A percentile compares a stretch with the other conserved stretches of the same genome.
These are phyloP conservation scores for Drosophila colorata DNA, from an alignment of 2,888 invertebrate genomes.

Conservation along the genomic window DNA sequence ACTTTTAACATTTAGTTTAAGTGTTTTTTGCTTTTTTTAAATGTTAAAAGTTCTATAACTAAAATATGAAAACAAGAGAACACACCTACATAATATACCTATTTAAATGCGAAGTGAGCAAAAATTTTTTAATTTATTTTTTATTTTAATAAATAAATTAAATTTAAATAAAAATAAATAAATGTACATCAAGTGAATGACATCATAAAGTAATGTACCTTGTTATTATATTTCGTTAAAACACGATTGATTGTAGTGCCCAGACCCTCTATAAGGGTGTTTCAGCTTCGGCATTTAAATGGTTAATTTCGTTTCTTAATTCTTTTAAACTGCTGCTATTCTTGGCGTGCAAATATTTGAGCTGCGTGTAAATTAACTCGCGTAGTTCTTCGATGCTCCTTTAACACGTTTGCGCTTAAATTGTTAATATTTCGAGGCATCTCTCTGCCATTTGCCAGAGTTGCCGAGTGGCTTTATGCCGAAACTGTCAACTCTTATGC, in stretches of 20 bases:
- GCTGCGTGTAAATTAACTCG: conserved; percentile 78
- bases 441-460: conserved; percentile 19
- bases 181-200: too few relatives aligned
- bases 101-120: too few relatives aligned
- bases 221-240: background rate
- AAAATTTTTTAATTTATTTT: background rate
- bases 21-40: too few relatives aligned
- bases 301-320: conserved; percentile 43
- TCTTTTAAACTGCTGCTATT: conserved; percentile 55
- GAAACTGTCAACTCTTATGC: conserved; percentile 33
- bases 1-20: too few relatives aligned
- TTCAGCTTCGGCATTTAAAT: background rate
- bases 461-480: conserved; percentile 15
- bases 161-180: too few relatives aligned
- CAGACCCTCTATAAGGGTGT: conserved; percentile 23
- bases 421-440: conserved; percentile 64
- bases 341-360: conserved; percentile 69
- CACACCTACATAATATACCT: too few relatives aligned
- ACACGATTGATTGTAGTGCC: too few relatives aligned
- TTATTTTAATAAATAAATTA: too few relatives aligned
- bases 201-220: too few relatives aligned
- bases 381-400: conserved; percentile 62
- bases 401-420: conserved; percentile 77
- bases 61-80: too few relatives aligned
- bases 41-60: too few relatives aligned